Evolutionary conservation across 2,113 vertebrate species (phyloP).

Genomic region (Chunga burmeisteri): DNA sequence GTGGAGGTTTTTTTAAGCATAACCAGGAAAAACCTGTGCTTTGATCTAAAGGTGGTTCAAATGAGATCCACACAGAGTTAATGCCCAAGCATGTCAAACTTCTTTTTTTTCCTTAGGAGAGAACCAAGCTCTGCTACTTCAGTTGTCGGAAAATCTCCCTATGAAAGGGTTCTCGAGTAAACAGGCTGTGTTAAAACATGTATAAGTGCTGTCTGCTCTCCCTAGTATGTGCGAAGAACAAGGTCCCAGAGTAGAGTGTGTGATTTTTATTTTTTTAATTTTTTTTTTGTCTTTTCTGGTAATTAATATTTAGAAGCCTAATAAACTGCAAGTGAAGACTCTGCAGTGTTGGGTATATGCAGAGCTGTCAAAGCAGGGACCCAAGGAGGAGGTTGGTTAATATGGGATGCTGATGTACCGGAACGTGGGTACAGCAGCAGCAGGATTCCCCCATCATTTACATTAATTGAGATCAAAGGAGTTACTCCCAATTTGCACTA

Average conservation of each 20-base stretch:
- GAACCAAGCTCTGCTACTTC: conserved; percentile 25
- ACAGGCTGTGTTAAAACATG: not conserved
- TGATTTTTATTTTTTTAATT: not conserved
- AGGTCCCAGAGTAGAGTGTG: not conserved
- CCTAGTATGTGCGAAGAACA: not conserved
- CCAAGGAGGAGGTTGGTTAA: not conserved
- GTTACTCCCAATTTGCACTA: not conserved
- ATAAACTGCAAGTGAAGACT: not conserved
- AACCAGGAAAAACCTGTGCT: conserved; percentile 70
- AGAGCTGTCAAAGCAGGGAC: not conserved
- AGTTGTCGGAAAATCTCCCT: conserved; percentile 20
- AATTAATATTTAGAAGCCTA: not conserved
- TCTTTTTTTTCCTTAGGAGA: conserved; percentile 43
- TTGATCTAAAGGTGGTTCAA: conserved; percentile 77
- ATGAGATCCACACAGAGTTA: conserved; percentile 69
- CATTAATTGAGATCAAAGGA: conserved; percentile 2
- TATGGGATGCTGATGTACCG: not conserved
- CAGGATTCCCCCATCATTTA: not conserved
- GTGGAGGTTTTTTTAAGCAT: conserved; percentile 55
- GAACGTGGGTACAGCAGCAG: not conserved
- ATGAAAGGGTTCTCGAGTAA: not conserved
- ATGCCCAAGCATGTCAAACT: conserved; percentile 55
- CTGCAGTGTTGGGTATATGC: not conserved
- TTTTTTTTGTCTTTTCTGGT: not conserved
- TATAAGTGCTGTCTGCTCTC: not conserved